Conservation (phyloP, 2,797 vertebrate species). For the Yasuhikotakia modesta region DNA sequence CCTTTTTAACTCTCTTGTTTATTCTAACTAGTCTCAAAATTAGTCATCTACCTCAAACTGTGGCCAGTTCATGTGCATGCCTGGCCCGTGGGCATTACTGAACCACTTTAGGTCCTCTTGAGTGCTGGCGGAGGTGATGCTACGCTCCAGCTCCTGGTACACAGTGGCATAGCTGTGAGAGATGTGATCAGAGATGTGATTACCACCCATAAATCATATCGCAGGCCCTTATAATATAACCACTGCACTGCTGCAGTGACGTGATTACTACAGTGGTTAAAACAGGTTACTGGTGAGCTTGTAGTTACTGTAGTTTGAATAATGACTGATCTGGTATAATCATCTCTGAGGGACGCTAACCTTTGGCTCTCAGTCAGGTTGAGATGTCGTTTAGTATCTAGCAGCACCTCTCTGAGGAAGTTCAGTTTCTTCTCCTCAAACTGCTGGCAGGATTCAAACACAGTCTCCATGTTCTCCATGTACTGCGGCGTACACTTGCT, state of each 20-base stretch:
- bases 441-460: slow-evolving; percentile 94
- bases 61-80: slow-evolving; percentile 98
- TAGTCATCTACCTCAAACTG: slow-evolving; percentile 86
- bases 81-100: slow-evolving; percentile 84
- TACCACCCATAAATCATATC: too few species aligned
- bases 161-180: slow-evolving; percentile 82
- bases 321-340: not conserved
- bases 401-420: slow-evolving; percentile 90
- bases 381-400: slow-evolving; percentile 94
- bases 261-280: too few species aligned
- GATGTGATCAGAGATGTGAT: too few species aligned
- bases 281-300: too few species aligned
- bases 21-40: too few species aligned
- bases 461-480: slow-evolving; percentile 94
- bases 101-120: slow-evolving; percentile 96
- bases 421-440: slow-evolving; percentile 93
- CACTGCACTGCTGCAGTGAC: too few species aligned
- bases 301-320: too few species aligned
- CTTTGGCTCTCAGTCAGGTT: slow-evolving; percentile 92
- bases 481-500: slow-evolving; percentile 89
- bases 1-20: too few species aligned
- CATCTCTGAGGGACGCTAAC: slow-evolving; percentile 65
- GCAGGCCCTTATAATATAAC: too few species aligned
- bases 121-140: slow-evolving; percentile 83
- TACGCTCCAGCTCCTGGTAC: slow-evolving; percentile 89